Evolutionary conservation across 2,113 vertebrate species (phyloP).

Genomic region (Chauna torquata): DNA sequence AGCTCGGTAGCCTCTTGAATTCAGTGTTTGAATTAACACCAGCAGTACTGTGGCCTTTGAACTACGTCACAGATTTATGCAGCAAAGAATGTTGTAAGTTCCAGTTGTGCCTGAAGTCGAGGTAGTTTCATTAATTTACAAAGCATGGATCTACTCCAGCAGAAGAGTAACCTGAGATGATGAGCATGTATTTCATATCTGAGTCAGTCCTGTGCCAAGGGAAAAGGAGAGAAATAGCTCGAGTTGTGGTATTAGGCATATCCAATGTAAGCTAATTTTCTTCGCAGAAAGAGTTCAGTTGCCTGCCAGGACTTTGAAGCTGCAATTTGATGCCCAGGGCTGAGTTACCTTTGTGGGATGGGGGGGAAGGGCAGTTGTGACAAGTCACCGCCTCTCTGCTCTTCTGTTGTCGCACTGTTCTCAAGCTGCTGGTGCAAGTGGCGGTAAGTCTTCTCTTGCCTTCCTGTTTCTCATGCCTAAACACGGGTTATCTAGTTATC

Average conservation of each 20-base stretch:
- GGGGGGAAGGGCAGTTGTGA: neutral
- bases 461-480: neutral
- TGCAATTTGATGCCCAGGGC: neutral
- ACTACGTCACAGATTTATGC: neutral
- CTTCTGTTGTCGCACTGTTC: neutral
- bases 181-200: neutral
- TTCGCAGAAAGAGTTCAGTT: neutral
- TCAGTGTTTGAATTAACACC: neutral
- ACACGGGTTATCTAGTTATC: neutral
- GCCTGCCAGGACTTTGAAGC: neutral
- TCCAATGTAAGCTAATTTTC: neutral
- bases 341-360: neutral
- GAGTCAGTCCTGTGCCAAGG: neutral
- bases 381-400: neutral
- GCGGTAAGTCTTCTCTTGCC: neutral
- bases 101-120: neutral
- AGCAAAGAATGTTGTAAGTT: neutral
- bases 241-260: neutral
- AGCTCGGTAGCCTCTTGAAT: neutral
- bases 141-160: neutral
- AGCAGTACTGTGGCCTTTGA: neutral
- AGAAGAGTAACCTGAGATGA: neutral
- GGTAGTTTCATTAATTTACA: neutral
- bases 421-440: neutral
- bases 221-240: neutral